These are phyloP conservation scores for Villa cingulata DNA, from an alignment of 2,888 invertebrate genomes.

Conservation along the genomic window DNA sequence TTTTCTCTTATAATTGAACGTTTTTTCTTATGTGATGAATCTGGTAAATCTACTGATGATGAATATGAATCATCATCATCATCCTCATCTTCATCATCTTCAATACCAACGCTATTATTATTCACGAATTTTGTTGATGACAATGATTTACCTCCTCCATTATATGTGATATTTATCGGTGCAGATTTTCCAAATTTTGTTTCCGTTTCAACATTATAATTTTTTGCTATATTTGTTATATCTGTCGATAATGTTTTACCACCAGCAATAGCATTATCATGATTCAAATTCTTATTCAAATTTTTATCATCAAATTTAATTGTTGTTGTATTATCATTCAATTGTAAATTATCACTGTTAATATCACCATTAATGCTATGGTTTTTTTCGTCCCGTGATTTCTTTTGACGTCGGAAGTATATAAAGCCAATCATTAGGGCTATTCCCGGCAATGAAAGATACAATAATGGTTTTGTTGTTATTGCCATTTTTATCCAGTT, in stretches of 20 bases:
- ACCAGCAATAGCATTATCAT: slow-evolving; percentile 12
- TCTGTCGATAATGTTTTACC: slow-evolving; percentile 17
- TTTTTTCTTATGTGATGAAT: slow-evolving; percentile 21
- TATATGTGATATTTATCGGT: slow-evolving; percentile 52
- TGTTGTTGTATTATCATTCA: slow-evolving; percentile 11
- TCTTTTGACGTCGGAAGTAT: slow-evolving; percentile 67
- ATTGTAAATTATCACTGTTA: slow-evolving; percentile 10
- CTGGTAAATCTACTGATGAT: slow-evolving; percentile 31
- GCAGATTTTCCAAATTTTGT: slow-evolving; percentile 44
- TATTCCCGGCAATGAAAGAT: slow-evolving; percentile 67
- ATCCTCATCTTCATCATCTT: neutral
- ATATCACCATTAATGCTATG: slow-evolving; percentile 22
- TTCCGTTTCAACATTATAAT: slow-evolving; percentile 22
- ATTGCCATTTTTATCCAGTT: slow-evolving; percentile 44
- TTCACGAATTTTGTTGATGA: neutral
- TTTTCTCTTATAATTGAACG: neutral
- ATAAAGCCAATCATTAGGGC: slow-evolving; percentile 62
- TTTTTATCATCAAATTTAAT: slow-evolving; percentile 3
- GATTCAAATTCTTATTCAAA: slow-evolving; percentile 9
- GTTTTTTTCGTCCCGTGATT: slow-evolving; percentile 25
- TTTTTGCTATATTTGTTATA: slow-evolving; percentile 20
- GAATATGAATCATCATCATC: slow-evolving; percentile 29
- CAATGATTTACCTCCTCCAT: slow-evolving; percentile 25
- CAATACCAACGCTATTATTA: neutral
- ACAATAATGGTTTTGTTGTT: slow-evolving; percentile 60